Conservation (phyloP, 1,140 invertebrate genomes). For the Leptoteleia sp. region DNA sequence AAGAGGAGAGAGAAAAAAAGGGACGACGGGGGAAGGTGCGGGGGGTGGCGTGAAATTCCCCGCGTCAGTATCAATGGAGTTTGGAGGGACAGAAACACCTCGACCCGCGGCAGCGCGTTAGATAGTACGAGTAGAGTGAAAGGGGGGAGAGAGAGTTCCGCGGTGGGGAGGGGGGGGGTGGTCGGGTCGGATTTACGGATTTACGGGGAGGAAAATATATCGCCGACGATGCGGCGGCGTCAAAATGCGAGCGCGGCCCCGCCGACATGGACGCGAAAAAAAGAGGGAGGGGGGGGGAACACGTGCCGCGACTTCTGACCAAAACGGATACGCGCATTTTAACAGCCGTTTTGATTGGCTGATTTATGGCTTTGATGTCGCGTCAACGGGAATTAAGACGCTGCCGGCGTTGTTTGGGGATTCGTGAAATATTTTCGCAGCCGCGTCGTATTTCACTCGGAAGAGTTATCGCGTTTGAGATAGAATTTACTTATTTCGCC, state of each 20-base stretch:
- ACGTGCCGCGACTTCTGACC: slow-evolving; percentile 59
- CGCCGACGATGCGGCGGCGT: slow-evolving; percentile 43
- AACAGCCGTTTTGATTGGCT: slow-evolving; percentile 45
- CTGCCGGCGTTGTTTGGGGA: slow-evolving; percentile 41
- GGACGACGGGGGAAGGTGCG: too few species aligned
- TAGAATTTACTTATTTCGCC: slow-evolving; percentile 41
- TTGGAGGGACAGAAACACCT: slow-evolving; percentile 33
- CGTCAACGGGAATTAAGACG: slow-evolving; percentile 53
- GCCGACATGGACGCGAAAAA: too few species aligned
- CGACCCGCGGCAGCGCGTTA: too few species aligned
- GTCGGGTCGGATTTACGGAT: slow-evolving; percentile 62
- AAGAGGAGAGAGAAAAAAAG: too few species aligned
- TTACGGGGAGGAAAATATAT: slow-evolving; percentile 62
- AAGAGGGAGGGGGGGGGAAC: slow-evolving; percentile 39
- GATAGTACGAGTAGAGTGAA: too few species aligned
- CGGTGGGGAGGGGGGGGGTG: background rate
- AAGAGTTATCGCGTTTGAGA: slow-evolving; percentile 45
- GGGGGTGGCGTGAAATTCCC: slow-evolving; percentile 50
- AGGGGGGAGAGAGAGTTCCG: background rate
- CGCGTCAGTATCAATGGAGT: slow-evolving; percentile 60
- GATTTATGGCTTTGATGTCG: slow-evolving; percentile 56
- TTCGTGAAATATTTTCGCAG: slow-evolving; percentile 34
- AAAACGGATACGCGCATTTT: slow-evolving; percentile 56
- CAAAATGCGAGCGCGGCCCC: slow-evolving; percentile 46
- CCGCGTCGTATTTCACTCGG: slow-evolving; percentile 28